phyloP scores from a whole-genome alignment of 2,113 vertebrate genomes.

The Egretta garzetta region DNA sequence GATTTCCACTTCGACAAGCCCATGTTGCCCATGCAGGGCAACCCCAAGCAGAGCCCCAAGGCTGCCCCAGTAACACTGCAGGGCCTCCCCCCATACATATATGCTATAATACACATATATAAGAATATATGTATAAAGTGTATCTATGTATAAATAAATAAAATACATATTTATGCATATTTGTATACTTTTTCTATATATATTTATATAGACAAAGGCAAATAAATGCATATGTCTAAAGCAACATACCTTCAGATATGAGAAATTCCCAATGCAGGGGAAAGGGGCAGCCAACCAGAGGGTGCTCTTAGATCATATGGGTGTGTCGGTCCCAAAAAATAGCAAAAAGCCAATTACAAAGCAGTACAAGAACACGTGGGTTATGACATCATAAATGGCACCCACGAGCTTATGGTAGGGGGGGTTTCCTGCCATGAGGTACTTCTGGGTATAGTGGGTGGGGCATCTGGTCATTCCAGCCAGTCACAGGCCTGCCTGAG shows the following conservation, averaged over 20 bases:
- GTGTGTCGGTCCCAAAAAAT: rapidly evolving
- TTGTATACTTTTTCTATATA: not conserved
- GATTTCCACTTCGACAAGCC: not conserved
- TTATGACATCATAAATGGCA: not conserved
- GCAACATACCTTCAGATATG: not conserved
- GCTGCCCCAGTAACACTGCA: not conserved
- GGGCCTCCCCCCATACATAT: too few relatives aligned
- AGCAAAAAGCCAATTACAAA: not conserved
- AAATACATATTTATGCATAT: not conserved
- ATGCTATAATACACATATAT: not conserved
- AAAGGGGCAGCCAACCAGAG: too few relatives aligned
- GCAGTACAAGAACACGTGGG: too few relatives aligned
- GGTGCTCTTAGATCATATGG: too few relatives aligned
- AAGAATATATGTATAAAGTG: not conserved
- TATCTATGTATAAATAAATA: not conserved
- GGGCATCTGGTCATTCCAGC: not conserved
- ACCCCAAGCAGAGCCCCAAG: rapidly evolving
- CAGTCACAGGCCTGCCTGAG: not conserved
- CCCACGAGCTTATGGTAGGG: rapidly evolving
- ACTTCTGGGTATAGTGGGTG: not conserved
- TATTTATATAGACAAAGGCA: not conserved
- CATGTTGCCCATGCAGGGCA: rapidly evolving
- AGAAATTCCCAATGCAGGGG: not conserved
- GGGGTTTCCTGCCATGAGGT: not conserved
- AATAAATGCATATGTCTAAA: not conserved